Evolutionary conservation across 2,113 vertebrate species (phyloP), one percentile per base, ranked within the genome.

Genomic region (Nannobrachium achirus): DNA sequence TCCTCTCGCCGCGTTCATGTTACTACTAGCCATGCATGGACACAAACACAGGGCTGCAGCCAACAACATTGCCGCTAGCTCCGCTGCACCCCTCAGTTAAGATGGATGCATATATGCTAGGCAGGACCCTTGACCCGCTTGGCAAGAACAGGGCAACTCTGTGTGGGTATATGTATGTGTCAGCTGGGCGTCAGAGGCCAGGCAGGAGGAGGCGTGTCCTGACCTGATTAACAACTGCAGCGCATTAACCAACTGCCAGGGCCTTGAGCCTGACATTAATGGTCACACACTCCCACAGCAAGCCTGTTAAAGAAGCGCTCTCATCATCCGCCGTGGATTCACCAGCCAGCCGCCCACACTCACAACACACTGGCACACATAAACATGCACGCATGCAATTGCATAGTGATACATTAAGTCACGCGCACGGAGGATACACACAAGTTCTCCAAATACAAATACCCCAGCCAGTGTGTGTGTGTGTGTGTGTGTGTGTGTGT

Each of bases 151-250:
- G 14, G 18, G 40, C 51, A 33, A 33, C 25, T 33, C 25, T 64
- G 11, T 61, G 18, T 62, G 63, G 73, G 63, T 69, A 49, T 39
- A 38, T 73, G 4, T 63, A 51, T 46, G 58, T 65, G 63, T 74
- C 83, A 87, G 83, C 80, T 84, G 84, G 57, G 66, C 58, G 60
- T 77, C 63, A 59, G 10, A 16, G 71, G 67, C 16, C 46, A 66
- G 45, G 68, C 60, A 66, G 44, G 50, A 18, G 60, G 13, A 75
- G 69, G 52, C 38, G 57, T 51, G 50, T 78, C 65, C 57, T 49
- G 40, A 68, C 70, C 76, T 81, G 66, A 83, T 86, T 77, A 84
- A 75, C 71, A 88, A 88, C 74, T 67, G 74, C 52, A 63, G 45
- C 53, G 50, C 63, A 83, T 81, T 78, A 73, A 78, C 70, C 51